Conservation (phyloP, 2,888 invertebrate species). For the Agapetus fuscipes region DNA sequence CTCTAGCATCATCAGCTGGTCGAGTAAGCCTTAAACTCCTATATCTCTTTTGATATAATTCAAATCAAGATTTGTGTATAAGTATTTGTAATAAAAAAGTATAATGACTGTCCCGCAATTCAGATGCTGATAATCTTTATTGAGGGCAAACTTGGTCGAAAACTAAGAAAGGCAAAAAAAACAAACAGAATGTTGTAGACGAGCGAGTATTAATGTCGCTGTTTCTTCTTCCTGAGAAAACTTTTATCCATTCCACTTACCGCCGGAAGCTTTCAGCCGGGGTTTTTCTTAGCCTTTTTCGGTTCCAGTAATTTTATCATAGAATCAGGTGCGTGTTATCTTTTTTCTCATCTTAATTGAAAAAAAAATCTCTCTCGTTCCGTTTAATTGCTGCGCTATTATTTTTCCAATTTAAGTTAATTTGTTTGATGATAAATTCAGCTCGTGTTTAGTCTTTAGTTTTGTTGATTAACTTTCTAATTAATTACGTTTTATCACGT, state of each 20-base stretch:
- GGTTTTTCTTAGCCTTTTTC: slow-evolving; percentile 6
- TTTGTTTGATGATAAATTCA: too few species aligned
- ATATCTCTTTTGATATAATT: too few species aligned
- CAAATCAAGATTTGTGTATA: too few species aligned
- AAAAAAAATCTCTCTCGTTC: neutral
- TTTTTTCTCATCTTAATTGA: neutral
- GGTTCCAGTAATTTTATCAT: neutral
- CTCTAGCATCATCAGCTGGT: too few species aligned
- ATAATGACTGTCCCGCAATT: too few species aligned
- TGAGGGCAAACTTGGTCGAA: too few species aligned
- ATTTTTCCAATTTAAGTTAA: neutral
- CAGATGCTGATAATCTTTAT: too few species aligned
- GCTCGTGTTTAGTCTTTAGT: too few species aligned
- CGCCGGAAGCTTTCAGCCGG: slow-evolving; percentile 7
- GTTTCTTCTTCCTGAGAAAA: slow-evolving; percentile 11
- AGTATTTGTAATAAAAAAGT: too few species aligned
- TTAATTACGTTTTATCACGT: too few species aligned
- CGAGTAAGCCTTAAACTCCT: too few species aligned
- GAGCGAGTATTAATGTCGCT: slow-evolving; percentile 12
- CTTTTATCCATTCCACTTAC: slow-evolving; percentile 16
- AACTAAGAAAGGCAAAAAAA: neutral
- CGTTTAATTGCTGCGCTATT: neutral
- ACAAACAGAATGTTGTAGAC: slow-evolving; percentile 1
- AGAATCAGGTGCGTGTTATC: neutral
- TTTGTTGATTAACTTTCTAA: too few species aligned